Evolutionary conservation across 2,888 invertebrate species (phyloP).

Genomic region (Nymphalis urticae): DNA sequence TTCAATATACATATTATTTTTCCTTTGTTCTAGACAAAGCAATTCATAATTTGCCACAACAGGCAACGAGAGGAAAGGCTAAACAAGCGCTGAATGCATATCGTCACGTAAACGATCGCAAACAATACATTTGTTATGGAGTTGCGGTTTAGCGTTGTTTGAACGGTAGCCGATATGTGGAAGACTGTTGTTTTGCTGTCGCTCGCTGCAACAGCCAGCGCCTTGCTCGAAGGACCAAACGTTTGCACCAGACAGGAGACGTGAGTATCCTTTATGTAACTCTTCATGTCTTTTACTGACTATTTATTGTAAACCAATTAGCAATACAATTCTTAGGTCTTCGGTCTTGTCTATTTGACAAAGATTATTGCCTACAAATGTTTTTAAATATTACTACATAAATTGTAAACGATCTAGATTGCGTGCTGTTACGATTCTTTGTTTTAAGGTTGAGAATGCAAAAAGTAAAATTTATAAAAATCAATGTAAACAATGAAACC

Average conservation of each 20-base stretch:
- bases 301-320: not conserved
- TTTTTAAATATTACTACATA: too few relatives aligned
- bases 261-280: conserved; percentile 75
- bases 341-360: too few relatives aligned
- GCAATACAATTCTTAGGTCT: not conserved
- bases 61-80: conserved; percentile 21
- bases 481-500: not conserved
- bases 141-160: conserved; percentile 49
- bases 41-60: conserved; percentile 21
- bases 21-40: conserved; percentile 35
- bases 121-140: conserved; percentile 74
- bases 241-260: conserved; percentile 89
- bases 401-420: too few relatives aligned
- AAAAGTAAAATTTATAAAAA: not conserved
- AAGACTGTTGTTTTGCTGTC: conserved; percentile 53
- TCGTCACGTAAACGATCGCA: conserved; percentile 37
- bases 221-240: conserved; percentile 86
- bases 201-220: conserved; percentile 51
- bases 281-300: not conserved
- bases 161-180: conserved; percentile 60
- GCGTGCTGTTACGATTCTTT: not conserved
- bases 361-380: too few relatives aligned
- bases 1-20: conserved; percentile 9
- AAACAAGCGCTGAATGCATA: conserved; percentile 32
- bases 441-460: not conserved